These are phyloP conservation scores for Ormyrus thymus DNA, from an alignment of 2,888 invertebrate species.

Conservation along the genomic window DNA sequence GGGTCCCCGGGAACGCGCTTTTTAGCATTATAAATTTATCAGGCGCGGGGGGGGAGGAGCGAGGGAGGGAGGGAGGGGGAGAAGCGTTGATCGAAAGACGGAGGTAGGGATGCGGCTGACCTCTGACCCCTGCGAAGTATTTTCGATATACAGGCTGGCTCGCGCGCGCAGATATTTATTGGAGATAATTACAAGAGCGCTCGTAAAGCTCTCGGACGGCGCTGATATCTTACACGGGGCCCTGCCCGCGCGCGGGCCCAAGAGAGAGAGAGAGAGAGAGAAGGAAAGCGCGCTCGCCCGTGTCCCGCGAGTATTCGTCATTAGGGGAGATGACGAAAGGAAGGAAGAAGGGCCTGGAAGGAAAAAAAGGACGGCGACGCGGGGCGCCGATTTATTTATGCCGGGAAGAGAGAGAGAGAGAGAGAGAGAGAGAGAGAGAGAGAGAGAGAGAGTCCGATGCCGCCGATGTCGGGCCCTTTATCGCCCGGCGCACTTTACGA, in stretches of 20 bases:
- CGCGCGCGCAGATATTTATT: constrained; percentile 72
- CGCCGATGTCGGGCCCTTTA: constrained; percentile 19
- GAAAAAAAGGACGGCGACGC: constrained; percentile 49
- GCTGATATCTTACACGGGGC: constrained; percentile 72
- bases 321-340: constrained; percentile 36
- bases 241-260: constrained; percentile 56
- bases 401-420: background rate
- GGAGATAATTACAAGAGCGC: constrained; percentile 75
- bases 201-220: constrained; percentile 68
- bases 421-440: too few species aligned
- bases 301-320: constrained; percentile 57
- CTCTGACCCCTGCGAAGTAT: constrained; percentile 69
- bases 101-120: constrained; percentile 68
- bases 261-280: constrained; percentile 57
- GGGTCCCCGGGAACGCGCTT: constrained; percentile 34
- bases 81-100: constrained; percentile 73
- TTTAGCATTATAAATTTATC: constrained; percentile 70
- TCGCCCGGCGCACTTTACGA: constrained; percentile 39
- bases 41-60: constrained; percentile 63
- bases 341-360: constrained; percentile 12
- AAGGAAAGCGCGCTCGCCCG: constrained; percentile 59
- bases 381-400: constrained; percentile 53
- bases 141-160: constrained; percentile 24
- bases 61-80: constrained; percentile 61
- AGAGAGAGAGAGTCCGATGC: constrained; percentile 4